Evolutionary conservation across 2,888 invertebrate species (phyloP), one percentile per base, ranked within the genome.

Genomic region (Andrena bucephala): DNA sequence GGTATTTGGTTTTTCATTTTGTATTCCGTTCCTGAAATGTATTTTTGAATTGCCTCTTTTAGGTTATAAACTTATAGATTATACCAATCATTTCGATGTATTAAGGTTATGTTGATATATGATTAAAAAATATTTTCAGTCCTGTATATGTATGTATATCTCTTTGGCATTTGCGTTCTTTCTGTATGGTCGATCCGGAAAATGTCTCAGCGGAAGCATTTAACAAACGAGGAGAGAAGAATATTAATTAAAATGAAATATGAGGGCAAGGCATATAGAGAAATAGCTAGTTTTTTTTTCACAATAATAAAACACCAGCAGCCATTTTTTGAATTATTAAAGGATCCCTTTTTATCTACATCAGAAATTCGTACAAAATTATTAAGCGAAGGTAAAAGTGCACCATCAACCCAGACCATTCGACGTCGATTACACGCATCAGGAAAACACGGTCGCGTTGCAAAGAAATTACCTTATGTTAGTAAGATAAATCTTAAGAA

Each of bases 311-410:
- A 66, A 29, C 48, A 29, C 50, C 48, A 27, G 48, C 65, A 13
- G 65, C 65, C 2, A 66, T 66, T 66, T 50, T 50, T 10, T 16
- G 29, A 66, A 66, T 50, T 7, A 8, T 66, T 16, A 16, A 42
- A 36, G 16, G n/a, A n/a, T n/a, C n/a, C n/a, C n/a, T n/a, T n/a
- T n/a, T n/a, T n/a, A n/a, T n/a, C n/a, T n/a, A n/a, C n/a, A n/a
- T n/a, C n/a, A n/a, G n/a, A n/a, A n/a, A n/a, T n/a, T n/a, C n/a
- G n/a, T n/a, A n/a, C n/a, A n/a, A n/a, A n/a, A n/a, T n/a, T n/a
- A n/a, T n/a, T n/a, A n/a, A n/a, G n/a, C n/a, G n/a, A n/a, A n/a
- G n/a, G n/a, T n/a, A n/a, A n/a, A n/a, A n/a, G n/a, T n/a, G n/a
- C n/a, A n/a, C n/a, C n/a, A n/a, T n/a, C n/a, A n/a, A n/a, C n/a